A percentile compares a stretch with the other conserved stretches of the same genome.
Evolutionary conservation across 2,113 vertebrate species (phyloP).

Genomic region (Nestor notabilis): DNA sequence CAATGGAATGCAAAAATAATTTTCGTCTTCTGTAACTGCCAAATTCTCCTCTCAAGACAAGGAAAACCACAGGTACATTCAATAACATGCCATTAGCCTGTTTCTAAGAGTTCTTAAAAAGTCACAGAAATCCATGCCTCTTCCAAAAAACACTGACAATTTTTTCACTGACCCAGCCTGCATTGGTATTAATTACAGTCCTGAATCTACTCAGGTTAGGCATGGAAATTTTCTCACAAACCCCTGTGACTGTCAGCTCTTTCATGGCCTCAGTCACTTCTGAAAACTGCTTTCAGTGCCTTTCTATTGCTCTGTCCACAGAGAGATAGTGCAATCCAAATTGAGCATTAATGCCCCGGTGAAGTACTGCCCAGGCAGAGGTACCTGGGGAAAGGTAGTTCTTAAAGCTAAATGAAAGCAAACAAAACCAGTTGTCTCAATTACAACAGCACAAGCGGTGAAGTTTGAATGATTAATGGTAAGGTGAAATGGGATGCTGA

Average conservation of each 20-base stretch:
- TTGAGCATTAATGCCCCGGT: neutral
- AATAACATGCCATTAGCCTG: neutral
- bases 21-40: neutral
- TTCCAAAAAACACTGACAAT: neutral
- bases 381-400: neutral
- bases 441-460: neutral
- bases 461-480: neutral
- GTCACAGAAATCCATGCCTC: fast-evolving
- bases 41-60: neutral
- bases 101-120: neutral
- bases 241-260: neutral
- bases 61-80: neutral
- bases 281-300: neutral
- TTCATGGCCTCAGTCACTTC: neutral
- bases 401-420: neutral
- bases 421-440: neutral
- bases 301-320: neutral
- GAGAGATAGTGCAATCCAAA: neutral
- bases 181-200: neutral
- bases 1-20: neutral
- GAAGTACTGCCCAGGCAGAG: neutral
- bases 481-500: neutral
- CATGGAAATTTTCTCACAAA: neutral
- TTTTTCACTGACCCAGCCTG: neutral
- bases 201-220: neutral